Evolutionary conservation across 2,113 vertebrate species (phyloP), one percentile per base, ranked within the genome.

Genomic region (Dipodomys spectabilis): DNA sequence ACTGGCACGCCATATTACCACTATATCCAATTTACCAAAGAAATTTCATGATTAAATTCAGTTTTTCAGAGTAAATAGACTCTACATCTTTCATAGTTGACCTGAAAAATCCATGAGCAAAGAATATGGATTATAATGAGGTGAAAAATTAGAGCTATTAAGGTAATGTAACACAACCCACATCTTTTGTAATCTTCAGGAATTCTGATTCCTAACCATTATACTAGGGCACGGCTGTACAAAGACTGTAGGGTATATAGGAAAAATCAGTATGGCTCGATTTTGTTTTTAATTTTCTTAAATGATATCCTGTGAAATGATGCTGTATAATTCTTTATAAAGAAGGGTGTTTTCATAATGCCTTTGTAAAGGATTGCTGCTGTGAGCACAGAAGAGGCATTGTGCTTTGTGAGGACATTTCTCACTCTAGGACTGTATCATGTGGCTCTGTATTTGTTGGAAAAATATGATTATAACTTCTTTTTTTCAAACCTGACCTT

Each of bases 401-500:
- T 35, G 5, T 68, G 7, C 6, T 6, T 3, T 22, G 71, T 2
- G 22, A 20, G 39, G 44, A 10, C n/a, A 25, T 27, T 16, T 91
- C 57, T 91, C n/a, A 39, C 65, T 86, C 25, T 64, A 32, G 6
- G 2, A 5, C 39, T 62, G 7, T 57, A 71, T 71, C 74, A 82
- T 64, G 28, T 86, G 7, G 7, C 1, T 88, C 30, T 68, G 25
- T 69, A 35, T 72, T 88, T 77, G 7, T 67, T 85, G 75, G 78
- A 60, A 71, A 32, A 86, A 78, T 73, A 2, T 60, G 32, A 35
- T 82, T 10, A 49, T 92, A 7, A 68, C 2, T 85, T 68, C 82
- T 75, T 86, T 93, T 49, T 86, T 9, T n/a, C 45, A 88, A 91
- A 86, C 81, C 28, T 85, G 64, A 81, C 62, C 67, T 93, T 87